Base-by-base conservation (phyloP, 1,140 invertebrate species). In the Calosoma granatense region DNA sequence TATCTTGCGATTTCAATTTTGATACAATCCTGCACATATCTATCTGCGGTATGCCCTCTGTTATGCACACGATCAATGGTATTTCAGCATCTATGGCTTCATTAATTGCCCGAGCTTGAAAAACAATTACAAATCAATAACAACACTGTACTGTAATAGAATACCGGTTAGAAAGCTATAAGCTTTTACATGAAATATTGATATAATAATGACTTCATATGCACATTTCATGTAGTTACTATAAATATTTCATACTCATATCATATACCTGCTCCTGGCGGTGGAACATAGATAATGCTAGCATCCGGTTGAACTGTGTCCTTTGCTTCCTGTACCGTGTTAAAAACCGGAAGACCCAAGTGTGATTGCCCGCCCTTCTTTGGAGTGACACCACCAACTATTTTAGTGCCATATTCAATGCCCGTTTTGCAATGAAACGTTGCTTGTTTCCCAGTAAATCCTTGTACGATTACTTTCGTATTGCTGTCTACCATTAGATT, bases 11-110 rank as follows among this genome's bases (percentile, higher is more conserved):
- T 0, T 92, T 66, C n/a, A 99, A 78, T 54, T 84, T 84, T 64
- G 94, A 87, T 72, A 97, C 98, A 12, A 99, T 94, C 68, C 86
- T 84, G 11, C 99, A 95, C 97, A 99, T 99, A 69, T 99, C 97
- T 71, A 98, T 91, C 71, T 98, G 94, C 41, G 97, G 95, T 64
- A 98, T 92, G 68, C 96, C 97, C 79, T 99, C 97, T n/a, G 97
- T 99, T 65, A 99, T 99, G 74, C 92, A 95, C 4, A 99, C 96
- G 74, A 99, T 91, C 53, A 99, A 76, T 1, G 92, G 90, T 66
- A 99, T 90, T 81, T 99, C 94, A 39, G 96, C 94, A 69, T 98
- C 94, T 57, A 99, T 82, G 0, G 96, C 94, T 76, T 99, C 97
- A 61, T 94, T 72, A 62, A 99, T 94, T 21, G 97, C 96, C 61